Evolutionary conservation across 2,888 invertebrate species (phyloP).

Genomic region (Mimachlamys varia): DNA sequence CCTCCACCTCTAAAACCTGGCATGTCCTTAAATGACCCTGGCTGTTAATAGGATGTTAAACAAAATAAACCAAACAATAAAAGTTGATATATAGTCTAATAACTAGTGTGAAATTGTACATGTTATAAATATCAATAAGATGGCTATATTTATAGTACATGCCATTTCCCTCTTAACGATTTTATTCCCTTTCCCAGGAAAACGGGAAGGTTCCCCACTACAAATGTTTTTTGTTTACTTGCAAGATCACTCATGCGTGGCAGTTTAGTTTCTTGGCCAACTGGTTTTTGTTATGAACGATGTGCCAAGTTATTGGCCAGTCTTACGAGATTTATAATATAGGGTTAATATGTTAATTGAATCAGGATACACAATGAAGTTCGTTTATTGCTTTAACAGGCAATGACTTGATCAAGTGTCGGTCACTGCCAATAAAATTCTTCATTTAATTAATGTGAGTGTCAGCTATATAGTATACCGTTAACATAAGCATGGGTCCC

Average conservation of each 20-base stretch:
- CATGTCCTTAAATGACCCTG: no score
- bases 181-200: background rate
- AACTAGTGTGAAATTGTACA: background rate
- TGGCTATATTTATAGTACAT: no score
- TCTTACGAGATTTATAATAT: background rate
- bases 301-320: background rate
- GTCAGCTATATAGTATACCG: background rate
- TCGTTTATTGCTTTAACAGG: background rate
- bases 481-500: background rate
- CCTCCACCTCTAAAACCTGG: no score
- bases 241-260: background rate
- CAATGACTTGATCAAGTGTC: background rate
- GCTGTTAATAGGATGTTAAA: no score
- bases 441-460: slow-evolving; percentile 11
- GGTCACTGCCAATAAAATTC: background rate
- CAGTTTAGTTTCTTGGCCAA: background rate
- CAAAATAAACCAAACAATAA: no score
- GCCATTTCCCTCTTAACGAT: background rate
- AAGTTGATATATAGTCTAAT: no score
- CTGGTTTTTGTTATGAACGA: background rate
- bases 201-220: no score
- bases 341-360: slow-evolving; percentile 25
- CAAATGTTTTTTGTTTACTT: background rate
- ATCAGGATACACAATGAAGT: slow-evolving; percentile 20
- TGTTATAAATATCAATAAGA: background rate